Conservation (phyloP, 2,113 vertebrate species). For the Grammomys surdaster region DNA sequence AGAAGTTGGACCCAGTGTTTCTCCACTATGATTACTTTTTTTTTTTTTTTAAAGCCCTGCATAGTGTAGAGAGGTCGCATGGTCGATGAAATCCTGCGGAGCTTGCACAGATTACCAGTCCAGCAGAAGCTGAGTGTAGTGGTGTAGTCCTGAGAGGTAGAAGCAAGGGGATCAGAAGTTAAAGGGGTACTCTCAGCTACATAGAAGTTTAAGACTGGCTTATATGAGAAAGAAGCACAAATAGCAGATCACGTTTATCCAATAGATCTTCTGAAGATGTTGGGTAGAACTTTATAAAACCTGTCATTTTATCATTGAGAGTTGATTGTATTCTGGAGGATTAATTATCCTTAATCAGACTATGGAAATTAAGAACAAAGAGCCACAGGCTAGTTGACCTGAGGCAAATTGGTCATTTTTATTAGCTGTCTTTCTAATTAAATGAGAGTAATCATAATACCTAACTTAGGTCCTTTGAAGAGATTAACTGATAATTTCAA, state of each 20-base stretch:
- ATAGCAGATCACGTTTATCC: neutral
- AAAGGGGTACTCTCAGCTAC: neutral
- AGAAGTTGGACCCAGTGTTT: neutral
- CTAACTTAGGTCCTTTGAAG: constrained; percentile 30
- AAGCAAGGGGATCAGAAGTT: neutral
- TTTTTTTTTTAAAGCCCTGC: neutral
- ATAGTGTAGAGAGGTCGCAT: neutral
- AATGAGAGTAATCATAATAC: constrained; percentile 18
- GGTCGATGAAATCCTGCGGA: neutral
- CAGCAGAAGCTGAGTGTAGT: neutral
- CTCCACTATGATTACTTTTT: neutral
- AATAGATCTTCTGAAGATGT: constrained; percentile 15
- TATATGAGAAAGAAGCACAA: neutral
- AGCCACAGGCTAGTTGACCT: neutral
- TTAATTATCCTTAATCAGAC: constrained; percentile 51
- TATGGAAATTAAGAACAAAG: constrained; percentile 33
- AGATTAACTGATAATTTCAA: constrained; percentile 28
- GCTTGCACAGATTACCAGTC: neutral
- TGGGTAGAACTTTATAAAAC: neutral
- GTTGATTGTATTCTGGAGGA: neutral
- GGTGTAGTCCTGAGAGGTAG: neutral
- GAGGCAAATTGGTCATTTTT: constrained; percentile 46
- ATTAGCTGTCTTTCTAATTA: neutral
- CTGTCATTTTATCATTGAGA: constrained; percentile 17
- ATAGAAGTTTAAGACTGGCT: neutral